These are phyloP conservation scores for Spea hammondii DNA, from an alignment of 2,797 vertebrate species.

Conservation along the genomic window DNA sequence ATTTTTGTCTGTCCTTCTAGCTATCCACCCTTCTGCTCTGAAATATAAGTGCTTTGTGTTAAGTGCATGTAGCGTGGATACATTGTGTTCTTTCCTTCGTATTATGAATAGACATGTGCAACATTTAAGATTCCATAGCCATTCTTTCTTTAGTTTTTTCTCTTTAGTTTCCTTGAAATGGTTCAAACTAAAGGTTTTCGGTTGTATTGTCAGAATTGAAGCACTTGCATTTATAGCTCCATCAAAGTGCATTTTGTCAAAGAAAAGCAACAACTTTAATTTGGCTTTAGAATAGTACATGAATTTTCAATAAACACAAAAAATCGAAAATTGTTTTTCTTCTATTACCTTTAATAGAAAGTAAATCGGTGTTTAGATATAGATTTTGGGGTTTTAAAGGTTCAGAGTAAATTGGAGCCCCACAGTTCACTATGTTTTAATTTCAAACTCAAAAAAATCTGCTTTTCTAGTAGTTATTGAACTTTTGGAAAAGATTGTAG, in stretches of 20 bases:
- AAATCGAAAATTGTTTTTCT: too few species aligned
- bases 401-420: too few species aligned
- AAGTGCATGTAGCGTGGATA: constrained; percentile 25
- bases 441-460: background rate
- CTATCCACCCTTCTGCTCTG: too few species aligned
- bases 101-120: constrained; percentile 21
- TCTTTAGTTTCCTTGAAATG: background rate
- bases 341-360: too few species aligned
- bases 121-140: constrained; percentile 26
- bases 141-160: too few species aligned
- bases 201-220: background rate
- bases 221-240: constrained; percentile 3
- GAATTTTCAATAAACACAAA: too few species aligned
- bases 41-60: background rate
- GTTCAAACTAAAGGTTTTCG: constrained; percentile 5
- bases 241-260: constrained; percentile 3
- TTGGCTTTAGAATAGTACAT: too few species aligned
- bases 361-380: too few species aligned
- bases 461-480: background rate
- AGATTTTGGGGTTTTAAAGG: too few species aligned
- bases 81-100: constrained; percentile 42
- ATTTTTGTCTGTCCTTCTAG: too few species aligned
- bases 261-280: constrained; percentile 5
- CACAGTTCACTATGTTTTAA: too few species aligned
- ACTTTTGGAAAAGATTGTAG: background rate